Conservation (phyloP, 1,140 invertebrate species). For the Zaprionus lachaisei region DNA sequence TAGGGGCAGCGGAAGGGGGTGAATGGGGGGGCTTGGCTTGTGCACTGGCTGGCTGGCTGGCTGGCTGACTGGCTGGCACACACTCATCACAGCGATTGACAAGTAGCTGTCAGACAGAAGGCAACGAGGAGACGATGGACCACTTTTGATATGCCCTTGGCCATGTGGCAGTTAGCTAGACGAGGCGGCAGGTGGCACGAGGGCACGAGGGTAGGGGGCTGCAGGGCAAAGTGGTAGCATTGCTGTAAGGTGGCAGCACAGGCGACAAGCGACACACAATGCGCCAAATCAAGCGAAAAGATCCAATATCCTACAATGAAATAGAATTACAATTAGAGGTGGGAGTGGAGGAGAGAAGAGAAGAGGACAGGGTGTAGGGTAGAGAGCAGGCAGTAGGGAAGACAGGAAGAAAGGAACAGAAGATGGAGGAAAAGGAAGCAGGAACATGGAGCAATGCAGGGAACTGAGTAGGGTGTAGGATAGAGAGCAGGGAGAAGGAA, state of each 20-base stretch:
- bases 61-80: constrained; percentile 14
- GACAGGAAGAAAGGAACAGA: neutral
- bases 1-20: neutral
- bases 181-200: neutral
- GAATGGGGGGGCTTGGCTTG: constrained; percentile 7
- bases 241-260: neutral
- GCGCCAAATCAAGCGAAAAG: constrained; percentile 77
- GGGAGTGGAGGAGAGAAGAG: neutral
- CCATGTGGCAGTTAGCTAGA: constrained; percentile 8
- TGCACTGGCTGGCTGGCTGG: neutral
- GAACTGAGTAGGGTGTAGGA: no score
- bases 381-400: neutral
- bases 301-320: constrained; percentile 79
- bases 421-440: no score
- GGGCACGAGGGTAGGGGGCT: neutral
- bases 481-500: neutral
- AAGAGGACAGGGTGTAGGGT: accelerated
- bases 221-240: neutral
- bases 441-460: neutral
- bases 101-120: constrained; percentile 75
- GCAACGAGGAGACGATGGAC: constrained; percentile 49
- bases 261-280: constrained; percentile 49
- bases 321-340: constrained; percentile 69
- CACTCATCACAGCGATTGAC: constrained; percentile 77
- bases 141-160: constrained; percentile 64